Base-by-base conservation (phyloP, 2,113 vertebrate genomes). In the Aegithalos caudatus region DNA sequence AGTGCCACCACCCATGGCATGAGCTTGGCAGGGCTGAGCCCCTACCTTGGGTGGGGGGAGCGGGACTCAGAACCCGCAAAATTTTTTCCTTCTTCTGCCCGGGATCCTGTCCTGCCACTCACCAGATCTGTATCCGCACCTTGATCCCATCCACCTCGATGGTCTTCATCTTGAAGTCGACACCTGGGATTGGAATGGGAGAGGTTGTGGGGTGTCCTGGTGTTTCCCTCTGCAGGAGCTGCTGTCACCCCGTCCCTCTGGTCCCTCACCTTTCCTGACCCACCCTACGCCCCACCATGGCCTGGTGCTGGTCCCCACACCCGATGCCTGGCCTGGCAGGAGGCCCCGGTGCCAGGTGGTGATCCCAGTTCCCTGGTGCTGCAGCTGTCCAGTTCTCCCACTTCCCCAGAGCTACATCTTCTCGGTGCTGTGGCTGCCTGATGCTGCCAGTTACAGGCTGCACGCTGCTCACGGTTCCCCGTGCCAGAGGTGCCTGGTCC, bases 101-200 rank as follows among this genome's bases (percentile, higher is more conserved):
- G 0, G 19, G 14, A 54, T 71, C 13, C 21, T 1, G 29, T 12
- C 1, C 20, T 4, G 11, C 22, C 64, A 97, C 98, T 98, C 93
- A 98, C 98, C 98, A 98, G 70, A 98, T 98, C 97, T 98, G 98
- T 96, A 98, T 98, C 81, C 98, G 97, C 56, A 98, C 98, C 91
- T 98, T 98, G 92, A 98, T 98, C 81, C 98, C 98, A 15, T 98
- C 98, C 29, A 98, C 98, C 35, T 98, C 98, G 51, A 98, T 98
- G 56, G 98, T 98, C 92, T 98, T 98, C 98, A 98, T 98, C 94
- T 98, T 98, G 91, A 98, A 98, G 94, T 98, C 94, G 0, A 95
- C 94, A 2, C 94, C 94, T 95, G 79, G 17, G 18, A 29, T 22
- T 58, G 37, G 44, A 42, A 57, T 8, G 10, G 29, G 11, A 38